Evolutionary conservation across 2,888 invertebrate species (phyloP).

Genomic region (Dinocampus coccinellae): DNA sequence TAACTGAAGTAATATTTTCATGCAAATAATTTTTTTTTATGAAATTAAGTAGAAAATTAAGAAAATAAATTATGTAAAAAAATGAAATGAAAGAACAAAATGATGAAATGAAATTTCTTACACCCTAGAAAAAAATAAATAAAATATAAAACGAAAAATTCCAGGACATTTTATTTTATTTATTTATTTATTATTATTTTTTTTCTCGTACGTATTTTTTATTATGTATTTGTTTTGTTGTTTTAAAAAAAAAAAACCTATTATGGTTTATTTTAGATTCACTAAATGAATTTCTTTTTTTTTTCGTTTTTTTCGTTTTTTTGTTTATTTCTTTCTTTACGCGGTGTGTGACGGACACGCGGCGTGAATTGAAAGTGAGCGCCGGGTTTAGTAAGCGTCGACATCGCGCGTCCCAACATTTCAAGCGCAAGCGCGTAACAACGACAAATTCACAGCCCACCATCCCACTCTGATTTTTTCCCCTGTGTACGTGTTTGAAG

Average conservation of each 20-base stretch:
- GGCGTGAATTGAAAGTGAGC: constrained; percentile 63
- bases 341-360: constrained; percentile 58
- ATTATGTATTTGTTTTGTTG: no score
- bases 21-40: no score
- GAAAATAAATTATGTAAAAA: not conserved
- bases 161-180: constrained; percentile 3
- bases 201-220: no score
- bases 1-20: not conserved
- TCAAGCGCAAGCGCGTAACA: constrained; percentile 28
- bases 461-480: constrained; percentile 20
- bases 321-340: no score
- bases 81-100: constrained; percentile 19
- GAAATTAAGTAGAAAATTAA: not conserved
- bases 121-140: not conserved
- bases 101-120: not conserved
- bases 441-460: constrained; percentile 24
- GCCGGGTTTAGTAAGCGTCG: constrained; percentile 48
- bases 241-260: no score
- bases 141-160: not conserved
- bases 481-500: constrained; percentile 34
- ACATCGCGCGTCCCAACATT: constrained; percentile 42
- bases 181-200: not conserved
- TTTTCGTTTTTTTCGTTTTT: no score
- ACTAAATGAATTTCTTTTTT: constrained; percentile 41
- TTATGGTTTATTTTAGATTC: constrained; percentile 33